Percentiles rank a stretch among this genome's conserved stretches.
These are phyloP conservation scores for Molossus molossus DNA, from an alignment of 2,797 vertebrate species.

Conservation along the genomic window DNA sequence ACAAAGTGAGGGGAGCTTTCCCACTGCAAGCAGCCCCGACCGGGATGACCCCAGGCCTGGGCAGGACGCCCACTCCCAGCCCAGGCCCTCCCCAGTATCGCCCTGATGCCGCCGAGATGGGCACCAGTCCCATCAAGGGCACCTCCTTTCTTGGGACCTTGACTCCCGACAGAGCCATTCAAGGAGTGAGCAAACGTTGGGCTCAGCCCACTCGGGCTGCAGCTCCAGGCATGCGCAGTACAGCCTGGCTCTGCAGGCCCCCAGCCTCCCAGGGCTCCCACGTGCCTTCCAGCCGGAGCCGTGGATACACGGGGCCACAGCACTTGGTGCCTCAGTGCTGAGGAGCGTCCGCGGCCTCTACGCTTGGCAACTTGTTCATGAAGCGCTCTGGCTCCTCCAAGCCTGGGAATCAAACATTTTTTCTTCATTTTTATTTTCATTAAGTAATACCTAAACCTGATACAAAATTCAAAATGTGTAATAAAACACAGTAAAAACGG, in stretches of 20 bases:
- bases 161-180: background rate
- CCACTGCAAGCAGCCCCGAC: background rate
- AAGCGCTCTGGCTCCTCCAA: background rate
- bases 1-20: background rate
- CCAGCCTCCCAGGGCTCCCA: accelerated
- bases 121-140: background rate
- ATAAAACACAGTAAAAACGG: background rate
- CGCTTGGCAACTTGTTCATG: background rate
- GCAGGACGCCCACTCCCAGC: background rate
- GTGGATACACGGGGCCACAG: background rate
- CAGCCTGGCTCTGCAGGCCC: too few species aligned
- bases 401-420: background rate
- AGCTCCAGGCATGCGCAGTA: background rate
- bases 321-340: too few species aligned
- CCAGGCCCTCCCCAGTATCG: background rate
- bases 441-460: background rate
- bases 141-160: background rate
- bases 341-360: background rate
- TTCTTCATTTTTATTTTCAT: slow-evolving; percentile 43
- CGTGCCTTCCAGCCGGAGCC: background rate
- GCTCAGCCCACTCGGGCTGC: background rate
- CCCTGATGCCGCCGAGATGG: background rate
- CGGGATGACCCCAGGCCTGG: background rate
- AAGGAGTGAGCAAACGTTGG: background rate
- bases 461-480: background rate